phyloP scores from a whole-genome alignment of 1,140 invertebrate genomes.

The Apocrypta bakeri region DNA sequence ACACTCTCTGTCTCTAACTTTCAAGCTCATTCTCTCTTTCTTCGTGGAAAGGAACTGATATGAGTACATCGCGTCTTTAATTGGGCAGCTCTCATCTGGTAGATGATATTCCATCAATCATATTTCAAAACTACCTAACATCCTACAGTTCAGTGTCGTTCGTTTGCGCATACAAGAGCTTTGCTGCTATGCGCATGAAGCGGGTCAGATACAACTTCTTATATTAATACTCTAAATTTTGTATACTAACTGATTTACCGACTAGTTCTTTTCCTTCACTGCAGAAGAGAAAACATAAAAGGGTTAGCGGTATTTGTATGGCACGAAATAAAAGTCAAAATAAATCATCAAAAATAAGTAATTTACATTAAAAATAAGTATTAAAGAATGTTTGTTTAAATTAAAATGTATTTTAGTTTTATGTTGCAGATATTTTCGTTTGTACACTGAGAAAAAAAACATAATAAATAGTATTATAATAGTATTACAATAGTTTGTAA shows the following conservation, averaged over 20 bases:
- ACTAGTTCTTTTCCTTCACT: background rate
- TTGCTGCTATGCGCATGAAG: background rate
- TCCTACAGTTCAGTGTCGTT: slow-evolving; percentile 44
- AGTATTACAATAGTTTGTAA: no score
- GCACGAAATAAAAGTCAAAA: no score
- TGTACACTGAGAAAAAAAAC: no score
- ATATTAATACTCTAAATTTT: slow-evolving; percentile 42
- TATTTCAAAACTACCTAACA: slow-evolving; percentile 60
- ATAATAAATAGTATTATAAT: no score
- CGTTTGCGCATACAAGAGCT: background rate
- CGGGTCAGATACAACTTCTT: slow-evolving; percentile 8
- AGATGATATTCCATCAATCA: slow-evolving; percentile 65
- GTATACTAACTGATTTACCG: slow-evolving; percentile 32
- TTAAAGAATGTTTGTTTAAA: no score
- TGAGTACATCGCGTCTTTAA: slow-evolving; percentile 56
- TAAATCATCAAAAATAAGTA: no score
- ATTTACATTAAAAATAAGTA: no score
- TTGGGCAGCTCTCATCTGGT: slow-evolving; percentile 57
- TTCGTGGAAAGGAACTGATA: background rate
- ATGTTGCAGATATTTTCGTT: no score
- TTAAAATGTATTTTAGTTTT: no score
- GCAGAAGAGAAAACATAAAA: no score
- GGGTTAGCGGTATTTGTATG: no score
- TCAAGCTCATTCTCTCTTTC: background rate
- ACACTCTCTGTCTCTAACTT: background rate